These are phyloP conservation scores for Galbula dea DNA, from an alignment of 2,113 vertebrate genomes.

Conservation along the genomic window DNA sequence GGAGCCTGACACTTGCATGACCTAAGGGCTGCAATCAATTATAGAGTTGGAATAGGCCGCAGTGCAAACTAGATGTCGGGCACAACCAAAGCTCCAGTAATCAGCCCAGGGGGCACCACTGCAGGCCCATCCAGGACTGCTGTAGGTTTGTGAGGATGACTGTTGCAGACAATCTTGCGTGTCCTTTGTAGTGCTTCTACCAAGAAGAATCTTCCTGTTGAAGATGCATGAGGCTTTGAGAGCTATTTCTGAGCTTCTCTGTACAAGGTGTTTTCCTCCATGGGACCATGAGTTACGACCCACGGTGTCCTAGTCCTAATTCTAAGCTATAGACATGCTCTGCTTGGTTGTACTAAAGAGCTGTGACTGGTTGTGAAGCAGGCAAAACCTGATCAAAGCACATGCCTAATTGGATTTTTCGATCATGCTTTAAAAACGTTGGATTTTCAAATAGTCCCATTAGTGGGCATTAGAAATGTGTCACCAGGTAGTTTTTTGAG, in stretches of 20 bases:
- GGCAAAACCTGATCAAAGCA: not conserved
- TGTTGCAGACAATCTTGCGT: not conserved
- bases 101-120: not conserved
- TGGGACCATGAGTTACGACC: not conserved
- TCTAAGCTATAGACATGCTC: not conserved
- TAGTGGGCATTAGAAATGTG: not conserved
- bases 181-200: not conserved
- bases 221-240: not conserved
- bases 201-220: not conserved
- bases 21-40: not conserved
- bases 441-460: not conserved
- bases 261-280: not conserved
- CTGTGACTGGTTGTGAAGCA: no score
- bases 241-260: not conserved
- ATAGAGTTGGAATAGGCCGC: not conserved
- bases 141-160: not conserved
- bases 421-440: not conserved
- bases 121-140: not conserved
- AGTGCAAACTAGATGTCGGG: not conserved
- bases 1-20: not conserved
- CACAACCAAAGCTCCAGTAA: not conserved
- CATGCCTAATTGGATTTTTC: not conserved
- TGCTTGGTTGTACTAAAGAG: not conserved
- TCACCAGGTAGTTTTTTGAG: not conserved
- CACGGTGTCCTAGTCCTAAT: not conserved